phyloP scores from a whole-genome alignment of 2,888 invertebrate species.

The Altica lythri region DNA sequence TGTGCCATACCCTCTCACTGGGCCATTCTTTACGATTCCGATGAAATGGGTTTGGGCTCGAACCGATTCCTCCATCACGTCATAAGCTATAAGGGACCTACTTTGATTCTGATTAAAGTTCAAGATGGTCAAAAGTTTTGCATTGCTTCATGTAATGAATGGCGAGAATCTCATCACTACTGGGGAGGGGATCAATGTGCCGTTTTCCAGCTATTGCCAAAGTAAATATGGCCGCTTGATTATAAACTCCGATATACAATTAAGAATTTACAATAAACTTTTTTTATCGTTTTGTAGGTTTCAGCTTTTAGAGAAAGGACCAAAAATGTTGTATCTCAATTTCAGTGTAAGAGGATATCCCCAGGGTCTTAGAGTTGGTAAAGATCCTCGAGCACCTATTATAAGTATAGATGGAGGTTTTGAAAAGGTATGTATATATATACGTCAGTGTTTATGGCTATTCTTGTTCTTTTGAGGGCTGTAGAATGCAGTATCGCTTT shows the following conservation, averaged over 20 bases:
- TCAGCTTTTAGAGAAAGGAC: constrained; percentile 65
- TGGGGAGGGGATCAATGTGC: constrained; percentile 82
- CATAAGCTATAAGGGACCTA: constrained; percentile 75
- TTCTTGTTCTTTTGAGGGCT: no score
- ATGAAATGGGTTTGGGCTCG: constrained; percentile 83
- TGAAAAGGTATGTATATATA: constrained; percentile 62
- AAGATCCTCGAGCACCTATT: constrained; percentile 76
- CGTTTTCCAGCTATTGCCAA: constrained; percentile 76
- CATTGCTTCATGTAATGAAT: constrained; percentile 77
- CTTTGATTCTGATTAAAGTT: constrained; percentile 65
- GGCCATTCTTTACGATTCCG: constrained; percentile 82
- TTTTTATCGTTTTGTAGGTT: constrained; percentile 54
- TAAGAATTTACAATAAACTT: background rate
- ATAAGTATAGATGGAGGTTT: constrained; percentile 77
- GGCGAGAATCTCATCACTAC: constrained; percentile 84
- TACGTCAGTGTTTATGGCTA: no score
- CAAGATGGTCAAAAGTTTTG: constrained; percentile 70
- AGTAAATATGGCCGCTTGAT: constrained; percentile 58
- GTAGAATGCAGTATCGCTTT: no score
- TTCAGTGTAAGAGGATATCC: constrained; percentile 83
- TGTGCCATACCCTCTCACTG: constrained; percentile 80
- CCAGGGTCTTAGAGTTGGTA: constrained; percentile 79
- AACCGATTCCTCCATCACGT: constrained; percentile 88
- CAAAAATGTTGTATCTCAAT: constrained; percentile 85
- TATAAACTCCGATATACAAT: background rate